Conservation (phyloP, 2,888 invertebrate genomes). For the Cristatella mucedo region DNA sequence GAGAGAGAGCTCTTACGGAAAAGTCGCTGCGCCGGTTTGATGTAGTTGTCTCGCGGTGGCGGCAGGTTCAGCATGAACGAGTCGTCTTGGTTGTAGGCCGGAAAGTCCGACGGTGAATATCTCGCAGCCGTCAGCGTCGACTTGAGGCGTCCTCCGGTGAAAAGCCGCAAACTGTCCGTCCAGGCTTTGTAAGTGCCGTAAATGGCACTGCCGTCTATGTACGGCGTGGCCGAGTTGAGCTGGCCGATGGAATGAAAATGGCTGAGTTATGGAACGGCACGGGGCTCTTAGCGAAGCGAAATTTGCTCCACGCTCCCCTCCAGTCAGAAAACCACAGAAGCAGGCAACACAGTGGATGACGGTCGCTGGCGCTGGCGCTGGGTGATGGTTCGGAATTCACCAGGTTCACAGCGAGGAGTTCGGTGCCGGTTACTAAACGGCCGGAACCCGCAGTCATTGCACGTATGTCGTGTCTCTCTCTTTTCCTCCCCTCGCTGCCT, state of each 20-base stretch:
- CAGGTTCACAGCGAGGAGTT: no score
- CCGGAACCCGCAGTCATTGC: no score
- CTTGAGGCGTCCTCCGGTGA: constrained; percentile 41
- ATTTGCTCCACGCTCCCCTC: no score
- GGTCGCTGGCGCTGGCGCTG: constrained; percentile 17
- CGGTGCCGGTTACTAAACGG: no score
- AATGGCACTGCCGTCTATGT: constrained; percentile 47
- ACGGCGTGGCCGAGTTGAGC: constrained; percentile 49
- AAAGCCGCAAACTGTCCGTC: constrained; percentile 44
- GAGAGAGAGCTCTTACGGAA: no score
- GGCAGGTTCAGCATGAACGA: constrained; percentile 48
- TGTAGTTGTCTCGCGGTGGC: constrained; percentile 42
- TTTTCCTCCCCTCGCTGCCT: no score
- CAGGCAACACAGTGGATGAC: constrained; percentile 12
- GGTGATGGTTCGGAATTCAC: no score
- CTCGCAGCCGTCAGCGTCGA: constrained; percentile 16
- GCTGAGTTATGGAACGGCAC: no score
- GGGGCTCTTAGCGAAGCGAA: no score
- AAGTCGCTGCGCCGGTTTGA: constrained; percentile 42
- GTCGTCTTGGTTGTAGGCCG: constrained; percentile 42
- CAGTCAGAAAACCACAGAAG: no score
- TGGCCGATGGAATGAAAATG: constrained; percentile 19
- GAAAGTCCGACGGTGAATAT: constrained; percentile 37
- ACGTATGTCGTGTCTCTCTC: no score
- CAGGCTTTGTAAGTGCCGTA: constrained; percentile 48